phyloP scores from a whole-genome alignment of 1,140 invertebrate species.

The Paracyclopina nana region DNA sequence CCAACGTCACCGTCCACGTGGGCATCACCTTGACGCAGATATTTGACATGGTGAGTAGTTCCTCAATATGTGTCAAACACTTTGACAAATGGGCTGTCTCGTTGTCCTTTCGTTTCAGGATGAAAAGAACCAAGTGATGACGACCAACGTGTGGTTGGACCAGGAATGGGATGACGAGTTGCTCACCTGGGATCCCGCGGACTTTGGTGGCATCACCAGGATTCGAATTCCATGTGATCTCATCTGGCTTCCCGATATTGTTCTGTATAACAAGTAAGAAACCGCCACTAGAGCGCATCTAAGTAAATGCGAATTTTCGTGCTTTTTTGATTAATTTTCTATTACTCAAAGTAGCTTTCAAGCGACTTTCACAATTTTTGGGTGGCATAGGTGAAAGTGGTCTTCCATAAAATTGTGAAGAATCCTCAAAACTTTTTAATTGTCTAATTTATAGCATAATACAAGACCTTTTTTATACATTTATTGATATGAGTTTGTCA shows the following conservation, averaged over 20 bases:
- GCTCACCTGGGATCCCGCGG: slow-evolving; percentile 31
- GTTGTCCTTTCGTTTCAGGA: slow-evolving; percentile 24
- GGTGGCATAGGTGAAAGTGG: neutral
- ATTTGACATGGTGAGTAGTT: neutral
- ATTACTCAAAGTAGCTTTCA: neutral
- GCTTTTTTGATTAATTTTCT: neutral
- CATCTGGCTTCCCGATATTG: slow-evolving; percentile 37
- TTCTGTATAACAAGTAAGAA: slow-evolving; percentile 37
- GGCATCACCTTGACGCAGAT: neutral
- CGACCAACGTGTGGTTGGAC: slow-evolving; percentile 31
- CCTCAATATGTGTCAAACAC: neutral
- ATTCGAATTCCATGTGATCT: slow-evolving; percentile 33
- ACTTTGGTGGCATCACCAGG: slow-evolving; percentile 30
- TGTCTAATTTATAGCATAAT: no score
- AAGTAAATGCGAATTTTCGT: neutral
- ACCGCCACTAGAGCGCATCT: no score
- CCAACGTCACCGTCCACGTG: neutral
- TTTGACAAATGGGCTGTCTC: neutral
- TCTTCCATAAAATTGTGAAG: no score
- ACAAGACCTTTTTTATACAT: no score
- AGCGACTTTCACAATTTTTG: neutral
- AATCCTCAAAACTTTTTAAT: no score
- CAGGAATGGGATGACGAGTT: slow-evolving; percentile 36
- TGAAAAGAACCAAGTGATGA: slow-evolving; percentile 36
- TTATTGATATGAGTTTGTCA: no score